These are phyloP conservation scores for Rachycentron canadum DNA, from an alignment of 2,797 vertebrate species.

Conservation along the genomic window DNA sequence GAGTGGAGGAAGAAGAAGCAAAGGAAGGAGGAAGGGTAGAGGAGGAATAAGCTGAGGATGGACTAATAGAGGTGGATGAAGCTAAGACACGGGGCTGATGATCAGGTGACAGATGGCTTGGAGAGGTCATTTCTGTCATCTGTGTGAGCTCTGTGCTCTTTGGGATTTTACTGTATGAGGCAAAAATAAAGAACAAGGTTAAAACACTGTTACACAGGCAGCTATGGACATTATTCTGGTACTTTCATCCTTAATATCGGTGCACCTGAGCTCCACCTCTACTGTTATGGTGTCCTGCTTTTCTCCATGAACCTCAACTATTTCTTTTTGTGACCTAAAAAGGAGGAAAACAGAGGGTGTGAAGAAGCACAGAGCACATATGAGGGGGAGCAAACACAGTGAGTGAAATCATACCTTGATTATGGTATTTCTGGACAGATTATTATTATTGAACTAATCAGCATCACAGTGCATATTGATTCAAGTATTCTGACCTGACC, in stretches of 20 bases:
- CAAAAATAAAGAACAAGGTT: conserved; percentile 25
- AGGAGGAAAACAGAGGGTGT: background rate
- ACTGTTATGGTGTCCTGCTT: conserved; percentile 92
- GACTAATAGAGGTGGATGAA: conserved; percentile 33
- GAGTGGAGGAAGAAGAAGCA: conserved; percentile 47
- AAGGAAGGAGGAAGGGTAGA: conserved; percentile 66
- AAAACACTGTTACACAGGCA: background rate
- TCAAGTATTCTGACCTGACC: conserved; percentile 84
- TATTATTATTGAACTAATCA: background rate
- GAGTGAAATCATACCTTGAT: background rate
- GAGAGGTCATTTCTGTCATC: conserved; percentile 65
- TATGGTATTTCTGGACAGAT: background rate
- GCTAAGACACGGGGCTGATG: conserved; percentile 16
- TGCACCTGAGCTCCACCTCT: conserved; percentile 90
- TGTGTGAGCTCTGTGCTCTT: conserved; percentile 79
- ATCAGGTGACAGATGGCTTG: conserved; percentile 48
- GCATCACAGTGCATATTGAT: background rate
- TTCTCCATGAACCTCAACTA: conserved; percentile 84
- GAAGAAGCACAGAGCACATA: conserved; percentile 11
- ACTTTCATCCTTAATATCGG: background rate
- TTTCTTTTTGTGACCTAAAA: conserved; percentile 83
- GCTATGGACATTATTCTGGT: background rate
- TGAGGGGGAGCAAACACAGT: background rate
- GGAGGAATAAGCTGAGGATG: conserved; percentile 53
- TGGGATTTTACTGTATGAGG: conserved; percentile 75